Evolutionary conservation across 1,140 invertebrate species (phyloP), one percentile per base, ranked within the genome.

Genomic region (Zaprionus inermis): DNA sequence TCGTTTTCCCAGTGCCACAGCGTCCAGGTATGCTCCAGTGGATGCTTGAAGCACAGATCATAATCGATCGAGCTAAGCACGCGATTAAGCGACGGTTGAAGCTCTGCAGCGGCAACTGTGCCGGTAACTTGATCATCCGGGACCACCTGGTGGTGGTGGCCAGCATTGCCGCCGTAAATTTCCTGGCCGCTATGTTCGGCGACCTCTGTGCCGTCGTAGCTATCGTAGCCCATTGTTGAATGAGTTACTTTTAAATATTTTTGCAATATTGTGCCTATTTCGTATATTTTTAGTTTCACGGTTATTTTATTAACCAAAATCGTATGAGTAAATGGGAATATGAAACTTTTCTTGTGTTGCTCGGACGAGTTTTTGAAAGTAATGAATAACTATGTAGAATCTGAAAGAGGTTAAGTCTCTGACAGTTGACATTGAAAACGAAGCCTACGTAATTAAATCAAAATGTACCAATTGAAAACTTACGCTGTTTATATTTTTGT

Each of bases 1-100:
- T 99, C 97, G 90, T 96, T 97, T 92, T 99, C 98, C 92, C 96
- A 99, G 92, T 98, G 99, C 98, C 98, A 99, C 52, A 99, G 94
- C 0, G 98, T 98, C 99, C 99, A 99, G 24, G 94, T 95, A 93
- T 98, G 97, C 92, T 99, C 97, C 41, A 99, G 92, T 2, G 98
- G 98, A 94, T 99, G 98, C 92, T 99, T 99, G 18, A 97, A 95
- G 34, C 96, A 91, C 78, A 95, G 92, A 76, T 92, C 89, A 9
- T 81, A 89, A 18, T 89, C 80, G 7, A 90, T 77, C 1, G 78
- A 60, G 18, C 38, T 77, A 3, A 88, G n/a, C 12, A 80, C 52
- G 0, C 70, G 54, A 49, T 86, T 88, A 2, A 79, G 51, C 10
- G 83, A 80, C 22, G 79, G 70, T 32, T 69, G 58, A 16, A 79